Percentiles rank a stretch among this genome's conserved stretches.
Evolutionary conservation across 1,140 invertebrate species (phyloP).

Genomic region (Drosophila watanabei): DNA sequence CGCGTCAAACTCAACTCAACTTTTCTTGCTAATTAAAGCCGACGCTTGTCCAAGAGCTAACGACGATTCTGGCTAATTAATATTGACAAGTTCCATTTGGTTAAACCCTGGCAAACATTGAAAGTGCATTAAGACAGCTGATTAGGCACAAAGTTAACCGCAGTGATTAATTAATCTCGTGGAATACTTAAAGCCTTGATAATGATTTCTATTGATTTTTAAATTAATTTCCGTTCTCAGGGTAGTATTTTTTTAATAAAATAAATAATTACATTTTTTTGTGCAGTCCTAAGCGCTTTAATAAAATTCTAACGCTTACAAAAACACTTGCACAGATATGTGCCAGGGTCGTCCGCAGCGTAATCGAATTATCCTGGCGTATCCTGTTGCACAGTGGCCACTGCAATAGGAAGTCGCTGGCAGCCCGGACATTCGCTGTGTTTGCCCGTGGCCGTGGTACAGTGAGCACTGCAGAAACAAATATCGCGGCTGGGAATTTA

Average conservation of each 20-base stretch:
- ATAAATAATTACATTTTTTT: constrained; percentile 3
- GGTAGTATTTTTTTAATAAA: neutral
- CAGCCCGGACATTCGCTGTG: constrained; percentile 36
- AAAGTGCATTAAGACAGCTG: constrained; percentile 45
- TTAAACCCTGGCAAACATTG: constrained; percentile 33
- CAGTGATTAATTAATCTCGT: constrained; percentile 26
- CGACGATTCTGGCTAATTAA: constrained; percentile 24
- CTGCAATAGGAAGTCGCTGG: constrained; percentile 51
- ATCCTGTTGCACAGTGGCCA: constrained; percentile 64
- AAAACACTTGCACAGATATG: constrained; percentile 4
- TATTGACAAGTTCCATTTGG: constrained; percentile 43
- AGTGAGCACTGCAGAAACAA: constrained; percentile 62
- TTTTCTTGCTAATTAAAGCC: constrained; percentile 26
- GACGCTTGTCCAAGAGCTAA: constrained; percentile 21
- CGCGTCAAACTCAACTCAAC: neutral
- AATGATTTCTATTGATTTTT: neutral
- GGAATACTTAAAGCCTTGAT: no score
- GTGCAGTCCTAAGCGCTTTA: constrained; percentile 1
- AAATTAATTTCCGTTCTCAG: neutral
- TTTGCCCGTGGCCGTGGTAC: constrained; percentile 15
- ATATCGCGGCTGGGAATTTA: constrained; percentile 82
- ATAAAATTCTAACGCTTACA: constrained; percentile 13
- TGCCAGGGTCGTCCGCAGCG: constrained; percentile 27
- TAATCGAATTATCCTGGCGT: constrained; percentile 75
- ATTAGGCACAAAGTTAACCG: constrained; percentile 29